Conservation (phyloP, 1,140 invertebrate genomes). For the Papilio helenus region DNA sequence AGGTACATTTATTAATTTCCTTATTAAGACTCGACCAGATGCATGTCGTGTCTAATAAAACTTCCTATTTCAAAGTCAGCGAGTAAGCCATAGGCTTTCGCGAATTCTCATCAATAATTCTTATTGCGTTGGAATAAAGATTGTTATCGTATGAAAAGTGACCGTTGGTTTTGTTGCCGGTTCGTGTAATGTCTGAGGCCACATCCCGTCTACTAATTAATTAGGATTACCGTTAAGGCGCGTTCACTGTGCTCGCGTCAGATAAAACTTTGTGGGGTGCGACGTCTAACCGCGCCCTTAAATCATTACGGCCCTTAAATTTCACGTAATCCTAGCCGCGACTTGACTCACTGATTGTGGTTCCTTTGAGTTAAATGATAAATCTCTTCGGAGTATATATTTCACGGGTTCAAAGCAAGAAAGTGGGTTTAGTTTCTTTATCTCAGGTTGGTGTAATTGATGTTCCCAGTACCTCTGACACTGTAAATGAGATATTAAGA, state of each 20-base stretch:
- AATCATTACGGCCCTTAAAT: conserved; percentile 69
- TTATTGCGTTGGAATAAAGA: conserved; percentile 32
- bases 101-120: conserved; percentile 33
- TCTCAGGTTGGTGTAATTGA: conserved; percentile 21
- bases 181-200: conserved; percentile 60
- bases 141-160: conserved; percentile 38
- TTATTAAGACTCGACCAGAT: conserved; percentile 47
- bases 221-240: conserved; percentile 71
- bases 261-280: conserved; percentile 71
- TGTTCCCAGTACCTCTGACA: not conserved
- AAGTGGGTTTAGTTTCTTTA: conserved; percentile 31
- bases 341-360: conserved; percentile 54
- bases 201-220: conserved; percentile 72
- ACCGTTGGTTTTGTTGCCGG: conserved; percentile 50
- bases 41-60: conserved; percentile 45
- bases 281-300: conserved; percentile 56
- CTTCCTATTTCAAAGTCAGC: conserved; percentile 47
- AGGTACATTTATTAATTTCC: not conserved
- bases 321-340: conserved; percentile 58
- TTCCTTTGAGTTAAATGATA: conserved; percentile 49
- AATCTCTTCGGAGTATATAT: conserved; percentile 36
- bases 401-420: conserved; percentile 35
- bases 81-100: conserved; percentile 34
- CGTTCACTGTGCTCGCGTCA: conserved; percentile 57
- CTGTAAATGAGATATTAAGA: not conserved